These are phyloP conservation scores for Siniperca knerii DNA, from an alignment of 2,113 vertebrate genomes.

Conservation along the genomic window DNA sequence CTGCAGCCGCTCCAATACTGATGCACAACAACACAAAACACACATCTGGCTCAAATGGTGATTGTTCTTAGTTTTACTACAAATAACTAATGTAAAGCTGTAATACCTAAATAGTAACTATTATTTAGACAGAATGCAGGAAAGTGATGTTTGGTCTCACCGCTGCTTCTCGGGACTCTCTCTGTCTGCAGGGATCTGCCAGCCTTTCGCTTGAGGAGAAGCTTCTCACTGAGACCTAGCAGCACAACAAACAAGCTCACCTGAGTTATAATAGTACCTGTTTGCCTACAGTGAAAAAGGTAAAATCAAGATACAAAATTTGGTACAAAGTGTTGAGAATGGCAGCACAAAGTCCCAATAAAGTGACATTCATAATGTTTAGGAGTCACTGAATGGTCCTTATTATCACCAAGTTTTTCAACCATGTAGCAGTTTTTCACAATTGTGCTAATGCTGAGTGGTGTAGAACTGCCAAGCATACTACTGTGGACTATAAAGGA, in stretches of 20 bases:
- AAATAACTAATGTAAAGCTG: fast-evolving
- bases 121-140: fast-evolving
- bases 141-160: constrained; percentile 81
- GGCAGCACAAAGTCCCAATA: not conserved
- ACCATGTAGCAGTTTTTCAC: not conserved
- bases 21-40: not conserved
- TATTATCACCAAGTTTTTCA: not conserved
- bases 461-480: not conserved
- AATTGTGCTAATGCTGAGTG: not conserved
- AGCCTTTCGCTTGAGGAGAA: constrained; percentile 86
- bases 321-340: not conserved
- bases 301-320: not conserved
- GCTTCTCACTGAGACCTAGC: constrained; percentile 88
- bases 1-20: constrained; percentile 91
- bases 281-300: not conserved
- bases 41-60: not conserved
- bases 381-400: not conserved
- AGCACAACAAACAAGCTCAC: constrained; percentile 8
- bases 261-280: not conserved
- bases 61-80: not conserved
- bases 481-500: not conserved
- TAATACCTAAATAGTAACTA: too few relatives aligned
- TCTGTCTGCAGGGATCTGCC: constrained; percentile 83
- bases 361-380: too few relatives aligned
- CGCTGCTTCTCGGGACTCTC: constrained; percentile 86